A percentile compares a stretch with the other conserved stretches of the same genome.
Evolutionary conservation across 92 coral and sea anemone species (phyloP).

Genomic region (Epizoanthus ramosus): DNA sequence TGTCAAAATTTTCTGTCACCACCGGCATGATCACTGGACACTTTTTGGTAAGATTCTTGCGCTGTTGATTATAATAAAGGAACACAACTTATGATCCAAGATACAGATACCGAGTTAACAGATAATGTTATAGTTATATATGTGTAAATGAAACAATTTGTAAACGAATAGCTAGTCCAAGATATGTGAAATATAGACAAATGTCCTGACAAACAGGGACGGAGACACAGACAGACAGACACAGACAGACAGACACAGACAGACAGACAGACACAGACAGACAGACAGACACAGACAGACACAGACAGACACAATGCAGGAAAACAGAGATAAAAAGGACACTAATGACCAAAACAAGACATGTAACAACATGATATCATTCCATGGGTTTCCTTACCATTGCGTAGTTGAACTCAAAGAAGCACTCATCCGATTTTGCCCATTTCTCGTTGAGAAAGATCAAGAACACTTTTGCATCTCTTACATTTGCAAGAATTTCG

Average conservation of each 20-base stretch:
- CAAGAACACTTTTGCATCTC: slow-evolving; percentile 54
- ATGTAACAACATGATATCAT: background rate
- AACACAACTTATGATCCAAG: background rate
- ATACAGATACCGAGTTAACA: background rate
- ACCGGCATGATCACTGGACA: slow-evolving; percentile 49
- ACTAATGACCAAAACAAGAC: background rate
- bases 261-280: background rate
- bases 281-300: background rate
- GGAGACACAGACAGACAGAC: background rate
- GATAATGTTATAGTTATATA: too few species aligned
- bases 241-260: background rate
- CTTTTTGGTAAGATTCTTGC: slow-evolving; percentile 46
- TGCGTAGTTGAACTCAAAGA: slow-evolving; percentile 53
- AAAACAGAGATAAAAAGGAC: background rate
- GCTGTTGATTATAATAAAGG: slow-evolving; percentile 18
- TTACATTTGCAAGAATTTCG: slow-evolving; percentile 54
- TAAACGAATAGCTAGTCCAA: too few species aligned
- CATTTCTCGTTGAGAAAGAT: slow-evolving; percentile 56
- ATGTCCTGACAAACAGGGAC: background rate
- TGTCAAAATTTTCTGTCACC: slow-evolving; percentile 47
- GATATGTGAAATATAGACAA: too few species aligned
- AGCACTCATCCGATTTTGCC: slow-evolving; percentile 55
- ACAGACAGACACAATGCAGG: background rate
- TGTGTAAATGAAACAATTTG: too few species aligned
- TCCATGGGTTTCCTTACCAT: slow-evolving; percentile 41